A percentile compares a stretch with the other conserved stretches of the same genome.
phyloP scores from a whole-genome alignment of 2,888 invertebrate genomes.

The Alsophila aescularia region DNA sequence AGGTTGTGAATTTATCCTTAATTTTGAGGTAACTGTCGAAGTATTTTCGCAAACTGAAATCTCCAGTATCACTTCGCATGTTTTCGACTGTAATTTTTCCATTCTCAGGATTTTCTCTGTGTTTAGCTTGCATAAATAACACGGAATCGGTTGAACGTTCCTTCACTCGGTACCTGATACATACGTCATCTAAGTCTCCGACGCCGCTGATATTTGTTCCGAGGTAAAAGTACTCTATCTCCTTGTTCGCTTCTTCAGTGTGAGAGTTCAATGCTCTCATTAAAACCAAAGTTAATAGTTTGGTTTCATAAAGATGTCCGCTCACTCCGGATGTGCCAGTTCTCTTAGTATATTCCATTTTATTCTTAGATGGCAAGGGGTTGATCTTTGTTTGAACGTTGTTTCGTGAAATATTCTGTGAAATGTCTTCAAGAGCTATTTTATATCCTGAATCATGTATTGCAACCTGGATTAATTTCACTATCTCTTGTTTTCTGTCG shows the following conservation, averaged over 20 bases:
- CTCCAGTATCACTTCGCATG: conserved; percentile 38
- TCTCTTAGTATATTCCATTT: conserved; percentile 24
- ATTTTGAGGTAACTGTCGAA: conserved; percentile 51
- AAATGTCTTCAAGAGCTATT: not conserved
- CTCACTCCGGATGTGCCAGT: conserved; percentile 33
- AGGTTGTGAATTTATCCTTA: conserved; percentile 41
- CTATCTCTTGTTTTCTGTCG: conserved; percentile 16
- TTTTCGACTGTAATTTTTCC: conserved; percentile 43
- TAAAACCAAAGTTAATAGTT: conserved; percentile 45
- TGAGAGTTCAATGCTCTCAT: conserved; percentile 44
- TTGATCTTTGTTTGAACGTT: not conserved
- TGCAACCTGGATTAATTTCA: conserved; percentile 4
- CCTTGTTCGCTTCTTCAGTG: not conserved
- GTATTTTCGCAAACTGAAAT: conserved; percentile 47
- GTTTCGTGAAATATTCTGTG: not conserved
- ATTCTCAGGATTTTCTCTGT: conserved; percentile 45
- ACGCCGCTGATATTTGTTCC: conserved; percentile 50
- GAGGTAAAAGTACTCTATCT: conserved; percentile 44
- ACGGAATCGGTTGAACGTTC: conserved; percentile 32
- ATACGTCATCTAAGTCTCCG: conserved; percentile 53
- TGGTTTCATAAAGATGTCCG: conserved; percentile 43
- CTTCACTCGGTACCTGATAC: conserved; percentile 43
- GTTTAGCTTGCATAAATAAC: conserved; percentile 53
- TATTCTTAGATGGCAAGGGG: not conserved
- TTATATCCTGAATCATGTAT: not conserved